Percentiles rank a stretch among this genome's conserved stretches.
Evolutionary conservation across 2,797 vertebrate genomes (phyloP).

Genomic region (Arrhamphus sclerolepis): DNA sequence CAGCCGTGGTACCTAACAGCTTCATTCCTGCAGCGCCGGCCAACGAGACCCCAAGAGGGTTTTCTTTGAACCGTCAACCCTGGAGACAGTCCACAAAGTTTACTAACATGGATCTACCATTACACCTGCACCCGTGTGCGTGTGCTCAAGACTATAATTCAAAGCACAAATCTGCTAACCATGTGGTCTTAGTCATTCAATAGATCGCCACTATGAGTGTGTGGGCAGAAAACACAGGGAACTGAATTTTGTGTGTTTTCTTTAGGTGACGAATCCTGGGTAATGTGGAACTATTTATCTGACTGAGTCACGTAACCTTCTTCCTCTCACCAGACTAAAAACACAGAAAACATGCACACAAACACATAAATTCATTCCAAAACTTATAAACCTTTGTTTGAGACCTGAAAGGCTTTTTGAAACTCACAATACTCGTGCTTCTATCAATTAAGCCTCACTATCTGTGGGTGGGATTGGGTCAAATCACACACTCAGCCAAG

Average conservation of each 20-base stretch:
- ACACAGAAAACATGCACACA: too few relatives aligned
- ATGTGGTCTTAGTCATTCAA: slow-evolving; percentile 40
- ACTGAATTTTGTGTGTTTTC: slow-evolving; percentile 38
- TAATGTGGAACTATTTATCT: slow-evolving; percentile 54
- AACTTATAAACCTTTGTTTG: slow-evolving; percentile 1
- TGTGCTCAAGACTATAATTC: background rate
- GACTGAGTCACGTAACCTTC: slow-evolving; percentile 55
- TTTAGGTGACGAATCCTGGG: slow-evolving; percentile 53
- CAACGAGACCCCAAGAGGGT: background rate
- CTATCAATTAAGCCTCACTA: slow-evolving; percentile 17
- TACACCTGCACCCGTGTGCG: background rate
- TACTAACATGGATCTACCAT: slow-evolving; percentile 1
- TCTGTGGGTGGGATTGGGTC: slow-evolving; percentile 21
- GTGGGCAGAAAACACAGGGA: slow-evolving; percentile 24
- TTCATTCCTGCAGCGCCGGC: background rate
- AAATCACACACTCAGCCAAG: slow-evolving; percentile 11
- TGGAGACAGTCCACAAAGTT: slow-evolving; percentile 17
- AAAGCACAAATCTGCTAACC: slow-evolving; percentile 27
- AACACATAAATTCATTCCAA: slow-evolving; percentile 9
- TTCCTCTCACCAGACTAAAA: slow-evolving; percentile 41
- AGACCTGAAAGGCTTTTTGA: slow-evolving; percentile 7
- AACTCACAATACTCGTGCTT: background rate
- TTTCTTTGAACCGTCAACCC: slow-evolving; percentile 8
- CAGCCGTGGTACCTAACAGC: background rate
- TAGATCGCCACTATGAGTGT: slow-evolving; percentile 37